These are phyloP conservation scores for Chloropsis hardwickii DNA, from an alignment of 2,113 vertebrate genomes.

Conservation along the genomic window DNA sequence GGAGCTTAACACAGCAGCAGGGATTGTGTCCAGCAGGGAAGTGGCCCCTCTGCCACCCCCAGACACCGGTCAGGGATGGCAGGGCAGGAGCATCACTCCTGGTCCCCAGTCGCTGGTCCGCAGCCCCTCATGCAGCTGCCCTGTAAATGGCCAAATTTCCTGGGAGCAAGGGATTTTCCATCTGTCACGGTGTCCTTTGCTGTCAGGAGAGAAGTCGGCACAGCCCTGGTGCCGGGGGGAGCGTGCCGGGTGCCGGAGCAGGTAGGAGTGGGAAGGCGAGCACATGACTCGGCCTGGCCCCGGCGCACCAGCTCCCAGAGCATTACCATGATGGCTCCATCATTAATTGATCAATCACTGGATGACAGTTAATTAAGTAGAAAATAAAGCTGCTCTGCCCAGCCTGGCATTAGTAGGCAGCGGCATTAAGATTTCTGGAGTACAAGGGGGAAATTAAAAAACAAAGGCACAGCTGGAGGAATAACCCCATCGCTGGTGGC, in stretches of 20 bases:
- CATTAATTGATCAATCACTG: conserved; percentile 62
- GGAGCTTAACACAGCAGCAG: neutral
- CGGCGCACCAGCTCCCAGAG: neutral
- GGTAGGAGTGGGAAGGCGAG: conserved; percentile 10
- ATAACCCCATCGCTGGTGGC: neutral
- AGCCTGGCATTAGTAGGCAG: conserved; percentile 50
- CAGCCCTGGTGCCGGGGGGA: neutral
- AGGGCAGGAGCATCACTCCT: neutral
- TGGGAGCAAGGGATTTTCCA: conserved; percentile 25
- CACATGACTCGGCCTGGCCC: neutral
- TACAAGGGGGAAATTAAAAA: conserved; percentile 27
- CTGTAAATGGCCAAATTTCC: neutral
- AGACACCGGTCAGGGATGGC: neutral
- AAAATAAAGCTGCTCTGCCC: conserved; percentile 65
- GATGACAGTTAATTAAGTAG: conserved; percentile 61
- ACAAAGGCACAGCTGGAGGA: conserved; percentile 42
- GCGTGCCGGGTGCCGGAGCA: neutral
- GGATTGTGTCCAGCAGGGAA: neutral
- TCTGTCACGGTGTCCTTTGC: conserved; percentile 51
- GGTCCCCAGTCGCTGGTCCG: neutral
- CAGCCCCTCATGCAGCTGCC: neutral
- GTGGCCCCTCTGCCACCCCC: neutral
- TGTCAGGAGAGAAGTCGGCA: conserved; percentile 22
- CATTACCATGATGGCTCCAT: conserved; percentile 45
- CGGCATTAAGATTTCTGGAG: conserved; percentile 38